Conservation (phyloP, 2,113 vertebrate species). For the Elaphurus davidianus region DNA sequence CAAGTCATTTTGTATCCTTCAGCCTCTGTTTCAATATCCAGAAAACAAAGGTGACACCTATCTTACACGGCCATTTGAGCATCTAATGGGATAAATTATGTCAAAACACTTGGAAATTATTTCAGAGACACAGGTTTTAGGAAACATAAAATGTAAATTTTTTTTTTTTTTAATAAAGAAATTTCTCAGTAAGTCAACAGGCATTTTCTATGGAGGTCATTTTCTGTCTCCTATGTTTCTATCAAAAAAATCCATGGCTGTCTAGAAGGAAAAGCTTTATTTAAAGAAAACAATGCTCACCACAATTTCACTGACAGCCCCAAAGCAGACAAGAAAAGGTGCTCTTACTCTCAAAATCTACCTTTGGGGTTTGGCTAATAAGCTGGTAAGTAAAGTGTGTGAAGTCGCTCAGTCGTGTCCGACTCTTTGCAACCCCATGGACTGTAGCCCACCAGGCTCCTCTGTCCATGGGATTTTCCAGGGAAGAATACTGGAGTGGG, state of each 20-base stretch:
- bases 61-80: not conserved
- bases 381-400: not conserved
- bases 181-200: not conserved
- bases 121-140: not conserved
- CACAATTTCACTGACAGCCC: not conserved
- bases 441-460: too few relatives aligned
- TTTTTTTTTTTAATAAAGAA: not conserved
- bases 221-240: slow-evolving; percentile 6
- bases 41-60: not conserved
- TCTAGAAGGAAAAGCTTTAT: rapidly evolving
- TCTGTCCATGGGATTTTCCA: too few relatives aligned
- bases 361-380: not conserved
- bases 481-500: too few relatives aligned
- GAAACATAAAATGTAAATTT: not conserved
- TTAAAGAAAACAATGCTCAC: not conserved
- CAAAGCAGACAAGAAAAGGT: not conserved
- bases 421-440: too few relatives aligned
- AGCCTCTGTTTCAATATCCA: not conserved
- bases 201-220: not conserved
- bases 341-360: not conserved
- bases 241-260: not conserved
- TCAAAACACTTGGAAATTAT: slow-evolving; percentile 2
- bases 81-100: not conserved
- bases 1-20: not conserved
- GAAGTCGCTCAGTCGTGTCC: too few relatives aligned